Base-by-base conservation (phyloP, 1,140 invertebrate genomes). In the Acarapis woodi region DNA sequence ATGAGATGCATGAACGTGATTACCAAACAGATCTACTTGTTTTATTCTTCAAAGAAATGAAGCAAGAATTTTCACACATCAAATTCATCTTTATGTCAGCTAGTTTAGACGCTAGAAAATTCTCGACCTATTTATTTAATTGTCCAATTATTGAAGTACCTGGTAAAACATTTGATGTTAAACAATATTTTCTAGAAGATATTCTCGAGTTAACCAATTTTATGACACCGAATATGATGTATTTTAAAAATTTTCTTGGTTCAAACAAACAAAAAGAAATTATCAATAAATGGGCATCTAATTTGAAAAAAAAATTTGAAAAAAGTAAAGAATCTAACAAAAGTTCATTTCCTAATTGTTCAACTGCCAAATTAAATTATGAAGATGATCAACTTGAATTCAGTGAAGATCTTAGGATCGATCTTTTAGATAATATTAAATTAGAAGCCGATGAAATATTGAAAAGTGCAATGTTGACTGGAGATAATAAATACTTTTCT, bases 41-140 rank as follows among this genome's bases (percentile, higher is more conserved):
- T 5, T 82, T 85, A 3, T 67, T 94, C 5, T 63, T 93, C 36
- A 85, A 87, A 51, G 87, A 80, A 51, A 51, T 96, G 4, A 58
- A 88, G 29, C 63, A 72, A 47, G 71, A 73, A 53, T 59, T 74
- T 36, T 49, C 60, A 14, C 69, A 90, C 49, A 54, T 96, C 3
- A 90, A 90, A 57, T 57, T 99, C 4, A 70, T 97, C 14, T 63
- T 99, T 0, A 99, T 99, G 90, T 94, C 85, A 4, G 90, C 90
- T 10, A 97, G 90, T 2, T 94, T 97, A 28, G 97, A 97, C 58
- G 73, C 96, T 29, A 62, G 83, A 44, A 59, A 96, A 2, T 97
- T 96, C 57, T 65, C 66, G 42, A 60, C 69, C 42, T 97, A 88
- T 57, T 97, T 96, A 59, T 62, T 71, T 41, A 61, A 70, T 30